Conservation (phyloP, 2,888 invertebrate genomes). For the Clepsis dumicolana region DNA sequence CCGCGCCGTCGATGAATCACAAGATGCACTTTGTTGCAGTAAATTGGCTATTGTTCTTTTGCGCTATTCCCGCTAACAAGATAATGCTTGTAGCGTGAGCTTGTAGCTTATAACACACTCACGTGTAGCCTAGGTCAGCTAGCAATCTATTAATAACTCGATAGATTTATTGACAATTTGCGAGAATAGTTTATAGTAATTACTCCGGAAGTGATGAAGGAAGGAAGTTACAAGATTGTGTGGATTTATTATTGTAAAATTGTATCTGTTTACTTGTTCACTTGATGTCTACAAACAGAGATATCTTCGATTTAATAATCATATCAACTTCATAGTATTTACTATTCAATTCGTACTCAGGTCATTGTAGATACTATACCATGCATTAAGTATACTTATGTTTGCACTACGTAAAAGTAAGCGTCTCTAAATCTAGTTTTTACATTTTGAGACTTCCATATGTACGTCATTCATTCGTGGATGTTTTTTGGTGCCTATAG, state of each 20-base stretch:
- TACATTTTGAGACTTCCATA: neutral
- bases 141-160: neutral
- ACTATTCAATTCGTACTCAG: too few relatives aligned
- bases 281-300: too few relatives aligned
- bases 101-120: constrained; percentile 17
- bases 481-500: neutral
- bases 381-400: neutral
- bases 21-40: constrained; percentile 29
- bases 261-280: too few relatives aligned
- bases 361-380: too few relatives aligned
- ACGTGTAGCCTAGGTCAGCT: constrained; percentile 8
- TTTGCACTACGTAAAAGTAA: neutral
- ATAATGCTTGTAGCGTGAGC: constrained; percentile 32
- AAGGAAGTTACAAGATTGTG: neutral
- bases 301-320: too few relatives aligned
- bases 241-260: neutral
- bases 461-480: neutral
- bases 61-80: constrained; percentile 29
- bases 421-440: neutral
- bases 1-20: constrained; percentile 17
- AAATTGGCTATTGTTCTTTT: constrained; percentile 36
- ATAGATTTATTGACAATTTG: constrained; percentile 4
- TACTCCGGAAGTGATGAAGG: neutral
- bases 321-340: too few relatives aligned
- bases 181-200: neutral